These are phyloP conservation scores for Clinocottus analis DNA, from an alignment of 2,113 vertebrate genomes.

Conservation along the genomic window DNA sequence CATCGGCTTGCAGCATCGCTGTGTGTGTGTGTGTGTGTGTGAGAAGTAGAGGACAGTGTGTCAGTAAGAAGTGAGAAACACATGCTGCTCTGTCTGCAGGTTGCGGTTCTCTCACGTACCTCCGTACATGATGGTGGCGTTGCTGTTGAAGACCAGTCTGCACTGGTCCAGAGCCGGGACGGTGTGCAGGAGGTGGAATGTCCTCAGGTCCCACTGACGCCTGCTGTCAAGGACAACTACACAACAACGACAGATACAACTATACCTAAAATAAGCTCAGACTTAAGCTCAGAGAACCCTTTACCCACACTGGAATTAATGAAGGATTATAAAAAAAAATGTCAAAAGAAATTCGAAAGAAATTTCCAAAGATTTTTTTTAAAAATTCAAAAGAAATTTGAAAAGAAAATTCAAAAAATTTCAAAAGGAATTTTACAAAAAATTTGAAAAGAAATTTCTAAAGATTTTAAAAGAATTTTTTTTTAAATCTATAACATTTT, in stretches of 20 bases:
- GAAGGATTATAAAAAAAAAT: no score
- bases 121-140: slow-evolving; percentile 97
- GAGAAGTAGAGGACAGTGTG: background rate
- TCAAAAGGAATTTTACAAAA: no score
- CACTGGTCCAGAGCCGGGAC: slow-evolving; percentile 97
- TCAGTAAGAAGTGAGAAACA: background rate
- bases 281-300: no score
- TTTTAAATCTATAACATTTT: no score
- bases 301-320: no score
- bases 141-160: slow-evolving; percentile 97
- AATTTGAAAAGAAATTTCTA: no score
- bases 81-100: background rate
- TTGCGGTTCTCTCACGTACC: slow-evolving; percentile 77
- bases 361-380: no score
- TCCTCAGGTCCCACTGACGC: slow-evolving; percentile 95
- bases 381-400: no score
- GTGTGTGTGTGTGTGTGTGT: background rate
- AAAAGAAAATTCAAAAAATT: no score
- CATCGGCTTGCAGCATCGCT: slow-evolving; percentile 97
- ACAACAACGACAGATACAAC: background rate
- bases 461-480: no score
- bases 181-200: slow-evolving; percentile 95
- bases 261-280: no score
- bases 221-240: slow-evolving; percentile 76
- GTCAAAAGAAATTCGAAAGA: no score